Evolutionary conservation across 2,888 invertebrate genomes (phyloP).

Genomic region (Rapana venosa): DNA sequence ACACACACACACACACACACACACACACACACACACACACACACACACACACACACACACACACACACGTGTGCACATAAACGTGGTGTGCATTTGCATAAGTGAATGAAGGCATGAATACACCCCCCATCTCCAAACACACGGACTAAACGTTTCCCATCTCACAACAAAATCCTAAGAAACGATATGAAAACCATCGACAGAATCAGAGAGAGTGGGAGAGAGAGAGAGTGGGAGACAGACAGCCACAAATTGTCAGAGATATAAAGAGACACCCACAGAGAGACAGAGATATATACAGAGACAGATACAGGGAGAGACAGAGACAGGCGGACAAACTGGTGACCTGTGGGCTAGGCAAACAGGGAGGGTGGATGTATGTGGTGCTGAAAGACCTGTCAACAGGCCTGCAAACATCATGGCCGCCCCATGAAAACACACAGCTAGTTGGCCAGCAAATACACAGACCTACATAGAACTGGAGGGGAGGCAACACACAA

Average conservation of each 20-base stretch:
- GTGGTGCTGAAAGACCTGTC: no score
- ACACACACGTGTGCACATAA: not conserved
- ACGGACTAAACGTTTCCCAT: not conserved
- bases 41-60: conserved; percentile 10
- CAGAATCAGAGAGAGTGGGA: not conserved
- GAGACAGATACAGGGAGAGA: not conserved
- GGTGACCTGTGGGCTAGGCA: not conserved
- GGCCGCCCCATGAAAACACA: no score
- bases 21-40: not conserved
- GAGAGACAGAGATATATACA: not conserved
- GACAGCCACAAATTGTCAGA: not conserved
- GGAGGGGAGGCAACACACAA: no score
- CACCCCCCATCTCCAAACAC: no score
- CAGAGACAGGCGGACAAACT: not conserved
- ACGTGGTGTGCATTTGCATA: no score
- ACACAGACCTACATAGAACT: no score
- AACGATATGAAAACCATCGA: no score
- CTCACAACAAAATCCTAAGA: no score
- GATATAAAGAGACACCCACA: not conserved
- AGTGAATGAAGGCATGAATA: no score
- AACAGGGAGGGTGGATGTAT: not conserved
- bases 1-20: conserved; percentile 6
- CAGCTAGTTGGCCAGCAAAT: no score
- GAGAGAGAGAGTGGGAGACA: not conserved
- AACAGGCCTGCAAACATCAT: no score